Evolutionary conservation across 2,888 invertebrate species (phyloP).

Genomic region (Drosophila anomalata): DNA sequence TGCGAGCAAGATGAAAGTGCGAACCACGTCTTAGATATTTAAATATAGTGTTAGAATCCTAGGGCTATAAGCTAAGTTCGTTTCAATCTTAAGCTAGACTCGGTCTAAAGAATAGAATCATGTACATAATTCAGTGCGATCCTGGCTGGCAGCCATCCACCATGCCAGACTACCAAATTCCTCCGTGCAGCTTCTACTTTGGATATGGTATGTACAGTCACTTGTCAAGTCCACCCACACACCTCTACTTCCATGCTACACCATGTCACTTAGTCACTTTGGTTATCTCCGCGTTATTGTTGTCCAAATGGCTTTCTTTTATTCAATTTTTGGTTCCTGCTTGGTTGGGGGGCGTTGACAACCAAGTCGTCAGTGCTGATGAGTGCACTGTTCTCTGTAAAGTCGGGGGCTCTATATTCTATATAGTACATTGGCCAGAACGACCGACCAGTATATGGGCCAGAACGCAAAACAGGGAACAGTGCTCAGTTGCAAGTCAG

Average conservation of each 20-base stretch:
- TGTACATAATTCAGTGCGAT: background rate
- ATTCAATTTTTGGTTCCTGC: conserved; percentile 43
- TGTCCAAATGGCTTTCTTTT: conserved; percentile 36
- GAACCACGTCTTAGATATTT: background rate
- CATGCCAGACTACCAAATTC: background rate
- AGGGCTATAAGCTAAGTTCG: background rate
- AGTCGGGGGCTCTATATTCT: background rate
- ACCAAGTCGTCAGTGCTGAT: conserved; percentile 40
- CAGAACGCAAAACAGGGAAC: conserved; percentile 28
- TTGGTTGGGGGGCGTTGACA: conserved; percentile 64
- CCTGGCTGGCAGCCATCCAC: background rate
- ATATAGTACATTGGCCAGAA: conserved; percentile 13
- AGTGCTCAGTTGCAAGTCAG: conserved; percentile 52
- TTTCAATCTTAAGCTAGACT: background rate
- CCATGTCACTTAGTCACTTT: conserved; percentile 19
- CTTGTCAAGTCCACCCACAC: background rate
- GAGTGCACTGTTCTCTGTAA: conserved; percentile 17
- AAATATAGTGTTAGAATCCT: background rate
- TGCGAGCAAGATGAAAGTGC: background rate
- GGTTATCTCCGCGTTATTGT: conserved; percentile 13
- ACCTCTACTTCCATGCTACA: background rate
- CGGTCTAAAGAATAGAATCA: background rate
- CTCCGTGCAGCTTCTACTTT: conserved; percentile 7
- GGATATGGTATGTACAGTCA: background rate
- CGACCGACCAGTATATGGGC: background rate